These are phyloP conservation scores for Thereva unica DNA, from an alignment of 2,888 invertebrate genomes.

Conservation along the genomic window DNA sequence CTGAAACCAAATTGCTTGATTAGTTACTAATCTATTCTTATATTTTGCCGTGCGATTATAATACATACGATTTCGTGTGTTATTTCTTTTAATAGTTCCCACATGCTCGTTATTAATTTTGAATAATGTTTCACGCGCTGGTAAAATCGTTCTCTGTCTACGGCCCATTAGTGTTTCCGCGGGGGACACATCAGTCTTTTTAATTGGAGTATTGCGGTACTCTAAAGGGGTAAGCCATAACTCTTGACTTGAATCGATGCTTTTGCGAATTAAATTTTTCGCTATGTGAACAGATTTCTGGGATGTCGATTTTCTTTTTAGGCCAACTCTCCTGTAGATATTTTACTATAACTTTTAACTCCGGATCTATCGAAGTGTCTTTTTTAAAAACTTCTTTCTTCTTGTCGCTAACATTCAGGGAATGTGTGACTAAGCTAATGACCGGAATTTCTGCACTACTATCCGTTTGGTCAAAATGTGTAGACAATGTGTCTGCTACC, in stretches of 20 bases:
- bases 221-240: slow-evolving; percentile 5
- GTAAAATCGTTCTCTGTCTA: neutral
- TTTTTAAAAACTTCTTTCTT: slow-evolving; percentile 26
- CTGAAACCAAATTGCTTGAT: slow-evolving; percentile 7
- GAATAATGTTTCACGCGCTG: neutral
- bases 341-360: slow-evolving; percentile 9
- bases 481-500: slow-evolving; percentile 39
- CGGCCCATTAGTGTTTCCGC: slow-evolving; percentile 1
- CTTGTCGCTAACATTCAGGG: neutral
- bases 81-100: neutral
- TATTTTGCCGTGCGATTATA: neutral
- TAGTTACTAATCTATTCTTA: neutral
- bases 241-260: neutral
- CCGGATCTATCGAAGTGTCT: slow-evolving; percentile 24
- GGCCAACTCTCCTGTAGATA: slow-evolving; percentile 6
- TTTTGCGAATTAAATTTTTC: no score
- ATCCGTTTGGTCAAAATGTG: slow-evolving; percentile 23
- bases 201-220: slow-evolving; percentile 10
- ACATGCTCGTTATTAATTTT: neutral
- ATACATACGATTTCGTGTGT: neutral
- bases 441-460: neutral
- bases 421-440: slow-evolving; percentile 33
- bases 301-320: neutral
- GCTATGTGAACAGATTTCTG: neutral
- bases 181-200: neutral